Evolutionary conservation across 2,113 vertebrate genomes (phyloP).

Genomic region (Prolemur simus): DNA sequence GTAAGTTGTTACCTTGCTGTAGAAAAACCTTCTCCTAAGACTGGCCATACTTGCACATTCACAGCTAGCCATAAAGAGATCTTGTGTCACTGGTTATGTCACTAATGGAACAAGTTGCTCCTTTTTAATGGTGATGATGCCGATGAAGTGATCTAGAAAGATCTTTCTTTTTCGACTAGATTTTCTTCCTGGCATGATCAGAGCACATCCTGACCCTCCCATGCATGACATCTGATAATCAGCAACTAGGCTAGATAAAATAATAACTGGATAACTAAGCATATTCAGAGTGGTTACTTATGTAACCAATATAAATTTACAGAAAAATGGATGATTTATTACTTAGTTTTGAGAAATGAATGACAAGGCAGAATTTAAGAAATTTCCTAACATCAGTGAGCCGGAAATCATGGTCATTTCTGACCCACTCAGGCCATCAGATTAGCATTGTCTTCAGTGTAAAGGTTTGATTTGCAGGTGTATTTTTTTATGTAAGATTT

Average conservation of each 20-base stretch:
- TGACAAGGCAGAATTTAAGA: neutral
- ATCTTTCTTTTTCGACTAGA: neutral
- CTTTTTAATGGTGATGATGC: neutral
- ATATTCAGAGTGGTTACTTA: neutral
- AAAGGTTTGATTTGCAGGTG: neutral
- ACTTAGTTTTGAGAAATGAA: neutral
- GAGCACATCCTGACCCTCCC: neutral
- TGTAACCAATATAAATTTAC: neutral
- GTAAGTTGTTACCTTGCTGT: neutral
- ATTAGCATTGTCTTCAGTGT: neutral
- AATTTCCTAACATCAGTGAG: neutral
- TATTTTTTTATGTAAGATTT: neutral
- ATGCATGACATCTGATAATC: neutral
- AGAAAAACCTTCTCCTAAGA: neutral
- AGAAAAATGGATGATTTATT: slow-evolving; percentile 14
- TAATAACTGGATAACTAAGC: neutral
- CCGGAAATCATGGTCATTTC: neutral
- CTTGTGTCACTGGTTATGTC: neutral
- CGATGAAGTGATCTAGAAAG: neutral
- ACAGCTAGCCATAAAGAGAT: neutral
- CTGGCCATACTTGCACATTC: neutral
- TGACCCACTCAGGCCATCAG: neutral
- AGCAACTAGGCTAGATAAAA: neutral
- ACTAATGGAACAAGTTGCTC: neutral
- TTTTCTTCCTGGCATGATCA: neutral